Evolutionary conservation across 2,797 vertebrate species (phyloP), one percentile per base, ranked within the genome.

Genomic region (Crax fasciolata): DNA sequence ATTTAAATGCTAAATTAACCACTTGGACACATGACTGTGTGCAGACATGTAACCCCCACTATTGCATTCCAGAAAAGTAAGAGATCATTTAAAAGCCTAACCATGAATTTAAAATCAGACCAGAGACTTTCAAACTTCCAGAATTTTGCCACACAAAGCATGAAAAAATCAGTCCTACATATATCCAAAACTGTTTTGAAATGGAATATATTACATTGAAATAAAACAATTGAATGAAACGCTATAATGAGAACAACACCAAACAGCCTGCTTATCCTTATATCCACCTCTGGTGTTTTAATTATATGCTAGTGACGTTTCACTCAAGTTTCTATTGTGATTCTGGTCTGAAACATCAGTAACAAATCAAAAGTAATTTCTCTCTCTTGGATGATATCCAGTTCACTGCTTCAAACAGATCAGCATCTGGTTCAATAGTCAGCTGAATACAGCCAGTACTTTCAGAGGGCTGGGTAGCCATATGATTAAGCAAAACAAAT

Each of bases 1-100:
- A 78, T 92, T 92, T 94, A 87, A 75, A 90, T 3, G 4, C 20
- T 71, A 77, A 91, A 30, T n/a, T 58, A 66, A 91, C 58, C 4
- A 46, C 61, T 10, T 24, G 17, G 57, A 71, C 19, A 32, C 59
- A 52, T 1, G 13, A 32, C 3, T 84, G 9, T 24, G 10, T 27
- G 14, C 16, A 87, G 41, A n/a, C 44, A 30, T 1, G 3, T 49
- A 54, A 54, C 9, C 17, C 46, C 35, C 8, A 35, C 44, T 76
- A 25, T 4, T 20, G 43, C 44, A 57, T 23, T 41, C 41, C 59
- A 82, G 52, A 59, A 63, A 51, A 46, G 41, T 84, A 81, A 89
- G 3, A 88, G 62, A 48, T 51, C 4, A 77, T 62, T 72, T 83
- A 17, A 54, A 83, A 90, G 24, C 28, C 11, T 66, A 78, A 78